phyloP scores from a whole-genome alignment of 1,140 invertebrate genomes.

The Zaprionus capensis region DNA sequence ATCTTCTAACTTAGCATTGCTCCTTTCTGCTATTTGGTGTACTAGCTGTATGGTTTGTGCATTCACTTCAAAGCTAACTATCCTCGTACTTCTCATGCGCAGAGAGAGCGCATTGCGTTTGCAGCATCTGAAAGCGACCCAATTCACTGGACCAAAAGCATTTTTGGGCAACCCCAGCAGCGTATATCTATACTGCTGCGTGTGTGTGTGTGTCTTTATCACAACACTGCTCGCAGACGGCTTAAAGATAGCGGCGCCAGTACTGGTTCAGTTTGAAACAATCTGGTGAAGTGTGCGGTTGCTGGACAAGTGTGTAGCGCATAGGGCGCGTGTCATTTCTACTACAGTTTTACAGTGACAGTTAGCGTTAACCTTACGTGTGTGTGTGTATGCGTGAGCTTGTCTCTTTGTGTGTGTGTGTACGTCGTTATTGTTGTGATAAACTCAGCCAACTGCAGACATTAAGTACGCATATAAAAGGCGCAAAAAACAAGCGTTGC shows the following conservation, averaged over 20 bases:
- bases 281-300: constrained; percentile 76
- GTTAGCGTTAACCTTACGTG: constrained; percentile 19
- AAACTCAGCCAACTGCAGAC: constrained; percentile 30
- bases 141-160: constrained; percentile 51
- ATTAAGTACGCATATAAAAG: constrained; percentile 52
- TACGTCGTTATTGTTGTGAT: constrained; percentile 41
- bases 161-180: constrained; percentile 38
- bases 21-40: background rate
- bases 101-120: constrained; percentile 9
- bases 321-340: constrained; percentile 41
- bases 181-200: constrained; percentile 24
- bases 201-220: constrained; percentile 55
- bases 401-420: constrained; percentile 6
- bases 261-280: constrained; percentile 62
- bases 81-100: constrained; percentile 46
- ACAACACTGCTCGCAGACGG: constrained; percentile 63
- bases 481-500: constrained; percentile 41
- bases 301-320: constrained; percentile 49
- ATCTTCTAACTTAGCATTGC: background rate
- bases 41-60: background rate
- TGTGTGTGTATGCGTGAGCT: background rate
- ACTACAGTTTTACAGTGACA: constrained; percentile 43
- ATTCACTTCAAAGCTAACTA: constrained; percentile 9
- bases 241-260: constrained; percentile 53
- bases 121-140: constrained; percentile 59